Evolutionary conservation across 2,797 vertebrate genomes (phyloP), one percentile per base, ranked within the genome.

Genomic region (Ciconia nigra): DNA sequence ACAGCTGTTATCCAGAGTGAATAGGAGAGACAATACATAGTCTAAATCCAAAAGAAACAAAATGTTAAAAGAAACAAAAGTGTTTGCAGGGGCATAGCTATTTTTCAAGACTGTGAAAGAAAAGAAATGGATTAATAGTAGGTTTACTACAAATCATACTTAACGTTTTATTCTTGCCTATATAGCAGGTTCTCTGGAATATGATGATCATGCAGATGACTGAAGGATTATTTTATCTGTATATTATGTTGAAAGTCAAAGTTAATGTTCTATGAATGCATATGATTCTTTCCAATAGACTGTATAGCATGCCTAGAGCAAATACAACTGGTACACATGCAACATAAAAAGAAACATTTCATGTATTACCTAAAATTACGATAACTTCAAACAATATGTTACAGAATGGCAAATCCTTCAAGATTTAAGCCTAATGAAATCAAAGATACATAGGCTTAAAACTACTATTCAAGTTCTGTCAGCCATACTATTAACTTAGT

Each of bases 391-490:
- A 91, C 82, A 90, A 49, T 72, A 78, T 65, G 11, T n/a, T 91
- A 7, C 22, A 35, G 82, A 90, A 62, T 58, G 5, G 76, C 76
- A 97, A 95, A 54, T 86, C 81, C 62, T 93, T 47, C 80, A 94
- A 94, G 59, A 93, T 87, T 96, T 92, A 89, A 94, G 15, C 91
- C 8, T 95, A 96, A 96, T 87, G 46, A 83, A 97, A 91, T 93
- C 93, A 95, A 95, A 91, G 67, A 73, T 49, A 63, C 15, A 18
- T 65, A 61, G 47, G 16, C 47, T 89, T 44, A 83, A 94, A 87
- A 58, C 24, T 52, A 29, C 63, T 89, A 42, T 94, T 97, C 26
- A 57, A 4, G 41, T 91, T 61, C 87, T 90, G 58, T 22, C 82
- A 97, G 74, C 71, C 61, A 31, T 89, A 62, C 72, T 78, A 94